Conservation (phyloP, 2,888 invertebrate genomes). For the Amphipyra tragopoginis region DNA sequence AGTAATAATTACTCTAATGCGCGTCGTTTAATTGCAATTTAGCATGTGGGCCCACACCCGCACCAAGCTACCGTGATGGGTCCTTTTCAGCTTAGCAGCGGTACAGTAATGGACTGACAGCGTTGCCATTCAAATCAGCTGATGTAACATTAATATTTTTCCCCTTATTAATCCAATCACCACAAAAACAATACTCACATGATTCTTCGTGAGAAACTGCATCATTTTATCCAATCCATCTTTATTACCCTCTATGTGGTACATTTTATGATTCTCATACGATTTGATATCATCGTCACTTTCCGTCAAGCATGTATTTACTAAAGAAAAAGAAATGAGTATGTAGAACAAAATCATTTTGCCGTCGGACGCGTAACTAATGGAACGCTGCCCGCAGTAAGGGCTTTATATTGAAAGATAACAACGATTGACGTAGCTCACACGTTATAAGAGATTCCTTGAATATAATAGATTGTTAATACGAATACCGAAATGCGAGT, state of each 20-base stretch:
- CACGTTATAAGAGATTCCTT: conserved; percentile 22
- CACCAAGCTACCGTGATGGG: too few relatives aligned
- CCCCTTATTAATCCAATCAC: not conserved
- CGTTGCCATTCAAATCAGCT: too few relatives aligned
- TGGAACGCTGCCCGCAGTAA: conserved; percentile 26
- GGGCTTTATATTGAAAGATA: conserved; percentile 57
- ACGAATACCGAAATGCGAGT: too few relatives aligned
- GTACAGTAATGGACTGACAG: too few relatives aligned
- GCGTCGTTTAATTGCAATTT: too few relatives aligned
- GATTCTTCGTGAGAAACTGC: conserved; percentile 44
- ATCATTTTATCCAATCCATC: conserved; percentile 44
- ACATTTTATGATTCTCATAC: conserved; percentile 60
- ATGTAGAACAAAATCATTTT: conserved; percentile 46
- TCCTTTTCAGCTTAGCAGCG: too few relatives aligned
- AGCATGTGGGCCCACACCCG: too few relatives aligned
- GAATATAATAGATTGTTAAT: too few relatives aligned
- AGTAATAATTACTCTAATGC: too few relatives aligned
- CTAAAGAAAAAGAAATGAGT: conserved; percentile 21
- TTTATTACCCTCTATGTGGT: conserved; percentile 55
- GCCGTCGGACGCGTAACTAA: conserved; percentile 13
- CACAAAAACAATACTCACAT: conserved; percentile 64
- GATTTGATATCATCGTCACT: conserved; percentile 46
- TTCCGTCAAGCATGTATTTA: conserved; percentile 27
- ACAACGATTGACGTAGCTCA: conserved; percentile 10
- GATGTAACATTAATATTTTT: too few relatives aligned